Base-by-base conservation (phyloP, 2,113 vertebrate genomes). In the Scolopax mira region DNA sequence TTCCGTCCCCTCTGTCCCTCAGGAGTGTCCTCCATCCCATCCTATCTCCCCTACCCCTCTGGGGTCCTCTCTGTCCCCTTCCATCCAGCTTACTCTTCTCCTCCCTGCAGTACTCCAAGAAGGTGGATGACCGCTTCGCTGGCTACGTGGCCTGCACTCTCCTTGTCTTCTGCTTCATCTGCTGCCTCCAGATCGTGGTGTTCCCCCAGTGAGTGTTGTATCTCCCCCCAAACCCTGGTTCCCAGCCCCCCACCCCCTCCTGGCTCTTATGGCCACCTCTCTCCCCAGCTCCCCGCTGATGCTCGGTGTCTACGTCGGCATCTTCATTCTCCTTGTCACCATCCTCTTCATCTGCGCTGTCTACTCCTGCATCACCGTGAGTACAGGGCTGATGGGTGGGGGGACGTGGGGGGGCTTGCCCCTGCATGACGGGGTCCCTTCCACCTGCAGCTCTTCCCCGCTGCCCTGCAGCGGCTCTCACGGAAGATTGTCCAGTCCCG, bases 131-230 rank as follows among this genome's bases (percentile, higher is more conserved):
- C 85, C 99, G 99, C 46, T 99, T 99, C 3, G 99, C 98, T 83
- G 98, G 99, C 92, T 99, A 99, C 1, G 98, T 99, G 44, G 99
- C 99, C 96, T 99, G 99, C 75, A 98, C 99, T 60, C 96, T 99
- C 39, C 97, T 99, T 5, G 99, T 99, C 77, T 99, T 99, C 98
- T 99, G 99, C 95, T 99, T 99, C 97, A 99, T 99, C 97, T 99
- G 98, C 96, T 99, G 99, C 96, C 99, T 99, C 96, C 99, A 99
- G 97, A 98, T 99, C 51, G 97, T 99, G 82, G 84, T 99, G 94
- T 99, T 99, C 97, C 99, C 99, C 91, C 98, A 98, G 99, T 99
- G 96, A 99, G 99, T 98, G 27, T 37, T 1, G 1, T 22, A 35
- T 18, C 44, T 9, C 62, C 23, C 41, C 54, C 27, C 23, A 5